Evolutionary conservation across 2,888 invertebrate species (phyloP), one percentile per base, ranked within the genome.

Genomic region (Scaptomyza tumidula): DNA sequence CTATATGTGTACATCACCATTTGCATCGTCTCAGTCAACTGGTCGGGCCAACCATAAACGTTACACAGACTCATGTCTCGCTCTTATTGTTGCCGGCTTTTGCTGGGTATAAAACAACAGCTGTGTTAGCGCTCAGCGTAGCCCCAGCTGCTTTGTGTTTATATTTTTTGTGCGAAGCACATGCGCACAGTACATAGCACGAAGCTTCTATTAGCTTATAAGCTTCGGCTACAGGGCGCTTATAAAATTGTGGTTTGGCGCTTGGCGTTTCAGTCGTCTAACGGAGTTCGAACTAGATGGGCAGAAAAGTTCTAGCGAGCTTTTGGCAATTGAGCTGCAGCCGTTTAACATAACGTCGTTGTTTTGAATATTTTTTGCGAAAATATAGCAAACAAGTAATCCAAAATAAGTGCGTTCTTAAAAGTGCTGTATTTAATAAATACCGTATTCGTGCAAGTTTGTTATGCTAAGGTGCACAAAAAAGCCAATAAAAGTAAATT

Each of bases 41-140:
- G 29, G 70, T 59, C 48, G 48, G 59, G 46, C 70, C 16, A 50
- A 45, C 49, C 53, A 63, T 49, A 45, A 24, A 33, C 62, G 53
- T 48, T 49, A 24, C 14, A 2, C 29, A 59, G 50, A 39, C 58
- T 46, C 54, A 52, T 54, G 63, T 66, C 61, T 73, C 53, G 41
- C 59, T 80, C 58, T 71, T 87, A 67, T 86, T 84, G 80, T 85
- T 85, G 77, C 84, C 84, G 84, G 84, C 84, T 72, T 87, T 88
- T 78, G 61, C 60, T 64, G 49, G 9, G n/a, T 9, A 14, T n/a
- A 16, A 49, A 74, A 65, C 0, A 80, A 75, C 84, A 84, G 84
- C 84, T 84, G 84, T 80, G 83, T 16, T 41, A 50, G 52, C 39
- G 41, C 60, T 37, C 50, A 41, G 37, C 39, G 46, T 29, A 44